Evolutionary conservation across 2,888 invertebrate species (phyloP), one percentile per base, ranked within the genome.

Genomic region (Ischnura elegans): DNA sequence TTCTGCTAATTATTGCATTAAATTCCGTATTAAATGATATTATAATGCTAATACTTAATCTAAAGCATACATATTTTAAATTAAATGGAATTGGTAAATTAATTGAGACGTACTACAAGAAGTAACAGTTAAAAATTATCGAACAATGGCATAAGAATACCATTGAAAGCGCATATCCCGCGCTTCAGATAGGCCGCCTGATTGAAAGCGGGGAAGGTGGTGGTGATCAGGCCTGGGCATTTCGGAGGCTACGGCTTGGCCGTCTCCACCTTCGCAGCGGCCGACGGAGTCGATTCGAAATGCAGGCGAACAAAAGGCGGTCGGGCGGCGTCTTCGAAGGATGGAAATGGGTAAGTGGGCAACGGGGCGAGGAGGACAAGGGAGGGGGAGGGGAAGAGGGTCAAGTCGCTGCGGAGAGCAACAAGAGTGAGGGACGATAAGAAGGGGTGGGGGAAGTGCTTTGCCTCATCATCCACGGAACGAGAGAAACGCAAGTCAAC

Each of bases 301-400:
- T 76, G 36, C 76, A 76, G 76, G 36, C 76, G 76, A 36, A 76
- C 76, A 76, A 36, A 76, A 76, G 76, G 76, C 76, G 76, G 76
- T 36, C 76, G 76, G 2, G 13, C 51, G 51, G 13, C 51, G 51
- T 5, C 51, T 8, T 5, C 51, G 6, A 8, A 10, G 76, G 76
- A 76, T 76, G 76, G 76, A 76, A 76, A 76, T 76, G 76, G 76
- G 76, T 76, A 76, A 76, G 76, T 76, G 76, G 76, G 76, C 76
- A 76, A 76, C 76, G 76, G 76, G 76, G 66, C n/a, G 66, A 66
- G 66, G 66, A 66, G 29, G 66, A 1, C 66, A 66, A 47, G 47
- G 55, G 55, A 6, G 8, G 25, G 61, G 36, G 36, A 29, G 76
- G 36, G 76, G 16, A 36, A 76, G 76, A n/a, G 25, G 61, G 61